Conservation (phyloP, 2,113 vertebrate species). For the Anguilla rostrata region DNA sequence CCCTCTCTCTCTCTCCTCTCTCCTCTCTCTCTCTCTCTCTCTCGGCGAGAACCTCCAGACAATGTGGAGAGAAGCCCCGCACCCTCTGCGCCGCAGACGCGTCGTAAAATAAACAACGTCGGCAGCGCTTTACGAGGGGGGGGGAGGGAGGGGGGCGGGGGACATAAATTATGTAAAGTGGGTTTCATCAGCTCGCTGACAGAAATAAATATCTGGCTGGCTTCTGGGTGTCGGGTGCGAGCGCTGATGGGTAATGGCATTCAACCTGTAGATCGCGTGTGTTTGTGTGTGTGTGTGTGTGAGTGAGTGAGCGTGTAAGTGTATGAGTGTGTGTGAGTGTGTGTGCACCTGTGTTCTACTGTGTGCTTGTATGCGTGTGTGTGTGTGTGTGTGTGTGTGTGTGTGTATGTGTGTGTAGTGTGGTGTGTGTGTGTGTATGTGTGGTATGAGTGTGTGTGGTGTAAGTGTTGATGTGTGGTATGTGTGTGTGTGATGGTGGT, state of each 20-base stretch:
- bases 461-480: too few relatives aligned
- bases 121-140: slow-evolving; percentile 33
- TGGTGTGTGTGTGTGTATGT: too few relatives aligned
- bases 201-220: slow-evolving; percentile 37
- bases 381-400: slow-evolving; percentile 4
- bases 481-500: too few relatives aligned
- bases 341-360: slow-evolving; percentile 1
- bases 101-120: slow-evolving; percentile 52
- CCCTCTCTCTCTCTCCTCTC: too few relatives aligned
- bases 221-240: slow-evolving; percentile 30
- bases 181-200: slow-evolving; percentile 33
- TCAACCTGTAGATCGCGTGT: slow-evolving; percentile 36
- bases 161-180: slow-evolving; percentile 53
- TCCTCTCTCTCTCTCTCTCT: too few relatives aligned
- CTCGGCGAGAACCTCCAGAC: too few relatives aligned
- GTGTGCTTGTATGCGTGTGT: slow-evolving; percentile 9
- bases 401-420: too few relatives aligned
- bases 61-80: slow-evolving; percentile 25
- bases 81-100: slow-evolving; percentile 34
- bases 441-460: too few relatives aligned
- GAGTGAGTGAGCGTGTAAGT: slow-evolving; percentile 31
- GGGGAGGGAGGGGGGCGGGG: background rate
- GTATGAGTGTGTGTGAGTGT: slow-evolving; percentile 19
- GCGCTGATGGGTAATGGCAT: slow-evolving; percentile 35
- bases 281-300: slow-evolving; percentile 34